phyloP scores from a whole-genome alignment of 2,113 vertebrate genomes.

The Puntigrus tetrazona region DNA sequence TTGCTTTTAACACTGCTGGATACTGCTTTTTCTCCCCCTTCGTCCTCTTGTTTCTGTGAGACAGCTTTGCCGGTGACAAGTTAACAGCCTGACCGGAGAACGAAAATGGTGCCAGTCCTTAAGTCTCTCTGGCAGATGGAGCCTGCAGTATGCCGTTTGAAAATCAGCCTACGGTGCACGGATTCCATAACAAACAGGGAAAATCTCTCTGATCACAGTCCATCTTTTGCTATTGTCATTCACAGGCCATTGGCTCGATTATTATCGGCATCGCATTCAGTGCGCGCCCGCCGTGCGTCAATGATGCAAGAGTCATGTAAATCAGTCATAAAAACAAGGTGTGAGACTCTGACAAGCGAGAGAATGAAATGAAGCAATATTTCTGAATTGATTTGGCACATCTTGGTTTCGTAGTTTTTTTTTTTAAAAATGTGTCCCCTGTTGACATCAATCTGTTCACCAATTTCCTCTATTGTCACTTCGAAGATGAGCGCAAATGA shows the following conservation, averaged over 20 bases:
- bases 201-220: slow-evolving; percentile 60
- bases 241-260: slow-evolving; percentile 49
- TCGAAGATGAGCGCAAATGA: slow-evolving; percentile 10
- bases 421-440: neutral
- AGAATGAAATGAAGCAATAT: slow-evolving; percentile 4
- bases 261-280: slow-evolving; percentile 14
- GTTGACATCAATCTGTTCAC: slow-evolving; percentile 39
- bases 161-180: slow-evolving; percentile 50
- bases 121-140: slow-evolving; percentile 68
- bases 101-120: slow-evolving; percentile 62
- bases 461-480: slow-evolving; percentile 10
- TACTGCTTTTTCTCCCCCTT: neutral
- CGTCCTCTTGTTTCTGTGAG: slow-evolving; percentile 3
- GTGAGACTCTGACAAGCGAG: neutral
- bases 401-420: neutral
- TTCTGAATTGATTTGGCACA: slow-evolving; percentile 19
- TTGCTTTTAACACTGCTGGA: slow-evolving; percentile 13
- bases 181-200: slow-evolving; percentile 63
- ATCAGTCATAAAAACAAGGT: slow-evolving; percentile 38
- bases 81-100: slow-evolving; percentile 64
- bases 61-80: slow-evolving; percentile 64
- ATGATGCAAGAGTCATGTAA: slow-evolving; percentile 29
- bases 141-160: slow-evolving; percentile 64
- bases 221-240: slow-evolving; percentile 60
- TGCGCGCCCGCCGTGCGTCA: neutral